Conservation (phyloP, 2,888 invertebrate genomes). For the Eristalis arbustorum region DNA sequence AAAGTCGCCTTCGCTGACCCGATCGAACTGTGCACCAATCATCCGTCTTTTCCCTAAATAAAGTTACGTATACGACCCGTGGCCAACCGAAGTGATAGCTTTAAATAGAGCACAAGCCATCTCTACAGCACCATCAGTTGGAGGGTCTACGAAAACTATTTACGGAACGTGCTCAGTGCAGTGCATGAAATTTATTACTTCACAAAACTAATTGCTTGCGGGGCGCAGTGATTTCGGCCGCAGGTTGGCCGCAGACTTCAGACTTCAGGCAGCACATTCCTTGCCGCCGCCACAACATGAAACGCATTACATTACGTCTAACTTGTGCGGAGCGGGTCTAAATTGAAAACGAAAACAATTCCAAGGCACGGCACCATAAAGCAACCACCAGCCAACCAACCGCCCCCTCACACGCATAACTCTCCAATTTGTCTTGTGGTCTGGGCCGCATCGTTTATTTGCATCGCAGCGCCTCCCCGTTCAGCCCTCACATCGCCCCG, state of each 20-base stretch:
- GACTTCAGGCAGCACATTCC: not conserved
- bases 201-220: conserved; percentile 12
- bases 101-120: not conserved
- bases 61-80: too few relatives aligned
- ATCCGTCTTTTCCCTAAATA: too few relatives aligned
- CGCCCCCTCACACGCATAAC: conserved; percentile 50
- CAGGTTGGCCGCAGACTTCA: conserved; percentile 9
- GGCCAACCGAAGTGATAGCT: not conserved
- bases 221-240: conserved; percentile 34
- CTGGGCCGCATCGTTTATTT: conserved; percentile 59
- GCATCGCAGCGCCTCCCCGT: conserved; percentile 56
- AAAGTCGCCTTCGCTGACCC: too few relatives aligned
- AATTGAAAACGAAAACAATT: conserved; percentile 69
- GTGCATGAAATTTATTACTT: conserved; percentile 27
- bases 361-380: conserved; percentile 5
- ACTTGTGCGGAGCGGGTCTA: conserved; percentile 13
- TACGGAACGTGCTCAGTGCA: conserved; percentile 15
- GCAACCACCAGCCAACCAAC: not conserved
- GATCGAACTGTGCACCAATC: too few relatives aligned
- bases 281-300: not conserved
- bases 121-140: not conserved
- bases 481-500: conserved; percentile 10
- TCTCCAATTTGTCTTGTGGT: conserved; percentile 66
- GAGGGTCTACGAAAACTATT: not conserved
- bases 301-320: conserved; percentile 37